phyloP scores from a whole-genome alignment of 1,140 invertebrate species.

The Sarcophaga peregrina region DNA sequence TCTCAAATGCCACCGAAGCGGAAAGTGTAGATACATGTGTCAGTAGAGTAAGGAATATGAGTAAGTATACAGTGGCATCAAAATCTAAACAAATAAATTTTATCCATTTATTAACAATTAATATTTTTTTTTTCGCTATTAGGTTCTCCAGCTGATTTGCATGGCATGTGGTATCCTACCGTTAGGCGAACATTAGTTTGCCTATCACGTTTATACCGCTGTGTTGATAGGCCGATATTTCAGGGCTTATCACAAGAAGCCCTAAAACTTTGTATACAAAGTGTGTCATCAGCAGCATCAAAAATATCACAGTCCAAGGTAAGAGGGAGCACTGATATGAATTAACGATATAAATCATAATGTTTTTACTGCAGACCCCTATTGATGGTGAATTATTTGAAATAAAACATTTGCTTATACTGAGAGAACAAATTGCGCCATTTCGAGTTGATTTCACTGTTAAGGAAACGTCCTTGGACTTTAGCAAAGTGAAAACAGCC shows the following conservation, averaged over 20 bases:
- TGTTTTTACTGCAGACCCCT: conserved; percentile 69
- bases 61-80: conserved; percentile 43
- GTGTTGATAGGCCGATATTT: conserved; percentile 94
- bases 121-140: neutral
- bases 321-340: conserved; percentile 34
- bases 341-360: neutral
- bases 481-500: conserved; percentile 87
- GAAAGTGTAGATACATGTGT: conserved; percentile 59
- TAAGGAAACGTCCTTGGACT: conserved; percentile 92
- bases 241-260: conserved; percentile 97
- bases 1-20: conserved; percentile 67
- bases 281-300: conserved; percentile 81
- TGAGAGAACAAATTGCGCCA: conserved; percentile 97
- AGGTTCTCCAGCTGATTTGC: conserved; percentile 93
- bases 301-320: conserved; percentile 76
- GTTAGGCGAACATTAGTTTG: conserved; percentile 94
- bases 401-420: conserved; percentile 96
- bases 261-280: conserved; percentile 90
- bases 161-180: conserved; percentile 99
- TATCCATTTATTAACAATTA: neutral
- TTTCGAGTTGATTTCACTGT: conserved; percentile 97
- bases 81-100: neutral
- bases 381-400: conserved; percentile 96
- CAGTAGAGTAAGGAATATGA: conserved; percentile 59
- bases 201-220: conserved; percentile 93